Evolutionary conservation across 2,797 vertebrate species (phyloP).

Genomic region (Coccyzus lansbergi): DNA sequence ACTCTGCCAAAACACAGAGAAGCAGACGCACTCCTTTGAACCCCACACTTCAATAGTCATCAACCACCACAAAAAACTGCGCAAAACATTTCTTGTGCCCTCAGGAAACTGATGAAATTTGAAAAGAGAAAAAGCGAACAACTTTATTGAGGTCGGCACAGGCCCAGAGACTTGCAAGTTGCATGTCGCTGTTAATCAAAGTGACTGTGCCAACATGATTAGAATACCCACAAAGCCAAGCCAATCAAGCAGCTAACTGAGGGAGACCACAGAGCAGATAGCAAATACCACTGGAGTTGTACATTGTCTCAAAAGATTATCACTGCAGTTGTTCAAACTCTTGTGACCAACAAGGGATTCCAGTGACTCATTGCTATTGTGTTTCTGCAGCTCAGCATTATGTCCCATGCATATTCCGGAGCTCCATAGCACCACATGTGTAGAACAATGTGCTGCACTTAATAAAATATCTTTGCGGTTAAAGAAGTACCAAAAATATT

Average conservation of each 20-base stretch:
- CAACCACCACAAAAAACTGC: neutral
- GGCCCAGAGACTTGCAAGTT: constrained; percentile 54
- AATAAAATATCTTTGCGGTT: constrained; percentile 51
- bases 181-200: constrained; percentile 64
- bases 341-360: constrained; percentile 48
- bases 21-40: neutral
- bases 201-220: constrained; percentile 74
- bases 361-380: constrained; percentile 62
- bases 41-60: neutral
- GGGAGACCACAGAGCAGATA: constrained; percentile 53
- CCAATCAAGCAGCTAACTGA: constrained; percentile 59
- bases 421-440: constrained; percentile 51
- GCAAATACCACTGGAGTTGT: constrained; percentile 65
- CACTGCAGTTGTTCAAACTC: constrained; percentile 50
- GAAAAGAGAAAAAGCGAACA: constrained; percentile 27
- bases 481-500: constrained; percentile 48
- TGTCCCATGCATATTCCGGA: constrained; percentile 56
- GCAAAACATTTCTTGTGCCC: neutral
- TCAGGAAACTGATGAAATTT: constrained; percentile 21
- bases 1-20: neutral
- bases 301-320: constrained; percentile 70
- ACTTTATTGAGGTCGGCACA: constrained; percentile 67
- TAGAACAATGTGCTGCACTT: constrained; percentile 64
- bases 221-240: constrained; percentile 57
- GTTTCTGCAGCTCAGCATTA: constrained; percentile 69